phyloP scores from a whole-genome alignment of 2,113 vertebrate species.

The Furnarius figulus region DNA sequence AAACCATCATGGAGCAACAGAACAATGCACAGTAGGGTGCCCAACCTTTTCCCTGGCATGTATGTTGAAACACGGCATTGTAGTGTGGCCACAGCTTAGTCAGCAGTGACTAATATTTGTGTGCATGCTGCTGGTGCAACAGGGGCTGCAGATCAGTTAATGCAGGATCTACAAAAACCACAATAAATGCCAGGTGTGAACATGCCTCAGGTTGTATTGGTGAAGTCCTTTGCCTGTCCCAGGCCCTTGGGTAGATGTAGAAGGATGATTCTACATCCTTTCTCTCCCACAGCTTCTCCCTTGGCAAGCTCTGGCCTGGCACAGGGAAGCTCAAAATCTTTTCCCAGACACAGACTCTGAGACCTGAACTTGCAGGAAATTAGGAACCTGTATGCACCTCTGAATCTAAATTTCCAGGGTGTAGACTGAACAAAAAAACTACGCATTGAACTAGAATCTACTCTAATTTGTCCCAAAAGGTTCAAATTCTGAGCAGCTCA shows the following conservation, averaged over 20 bases:
- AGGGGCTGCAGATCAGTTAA: background rate
- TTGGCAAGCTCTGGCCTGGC: background rate
- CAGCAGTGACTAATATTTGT: background rate
- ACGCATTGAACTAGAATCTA: background rate
- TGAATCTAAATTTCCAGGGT: background rate
- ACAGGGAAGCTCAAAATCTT: background rate
- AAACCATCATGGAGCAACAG: background rate
- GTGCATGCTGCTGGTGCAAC: background rate
- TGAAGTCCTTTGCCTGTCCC: background rate
- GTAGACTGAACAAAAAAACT: background rate
- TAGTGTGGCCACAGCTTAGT: background rate
- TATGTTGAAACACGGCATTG: accelerated
- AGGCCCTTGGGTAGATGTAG: background rate
- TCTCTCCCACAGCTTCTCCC: background rate
- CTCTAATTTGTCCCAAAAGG: background rate
- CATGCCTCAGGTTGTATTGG: background rate
- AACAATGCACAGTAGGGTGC: background rate
- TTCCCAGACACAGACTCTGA: background rate
- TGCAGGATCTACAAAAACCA: background rate
- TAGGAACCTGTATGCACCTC: background rate
- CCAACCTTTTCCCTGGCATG: accelerated
- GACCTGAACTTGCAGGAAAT: background rate
- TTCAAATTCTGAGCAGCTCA: background rate
- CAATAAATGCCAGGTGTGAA: background rate
- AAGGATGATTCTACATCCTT: background rate